Evolutionary conservation across 2,113 vertebrate species (phyloP).

Genomic region (Balaenoptera acutorostrata): DNA sequence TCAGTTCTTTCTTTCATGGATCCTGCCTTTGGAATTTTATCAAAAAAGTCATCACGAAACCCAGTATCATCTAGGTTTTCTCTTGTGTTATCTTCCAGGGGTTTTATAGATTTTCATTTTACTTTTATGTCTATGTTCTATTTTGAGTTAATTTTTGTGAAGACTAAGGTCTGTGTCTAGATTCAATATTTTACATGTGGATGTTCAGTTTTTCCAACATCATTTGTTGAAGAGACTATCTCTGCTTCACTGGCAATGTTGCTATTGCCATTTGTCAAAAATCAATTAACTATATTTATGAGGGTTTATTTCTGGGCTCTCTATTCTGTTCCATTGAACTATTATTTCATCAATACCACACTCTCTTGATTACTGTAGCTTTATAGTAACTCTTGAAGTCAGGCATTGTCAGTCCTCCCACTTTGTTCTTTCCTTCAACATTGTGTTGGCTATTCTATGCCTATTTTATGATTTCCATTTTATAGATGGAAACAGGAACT

Average conservation of each 20-base stretch:
- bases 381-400: neutral
- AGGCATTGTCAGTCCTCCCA: fast-evolving
- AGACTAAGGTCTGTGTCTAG: neutral
- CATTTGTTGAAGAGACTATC: neutral
- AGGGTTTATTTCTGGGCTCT: neutral
- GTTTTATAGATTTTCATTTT: neutral
- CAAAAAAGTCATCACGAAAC: neutral
- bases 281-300: neutral
- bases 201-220: neutral
- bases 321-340: neutral
- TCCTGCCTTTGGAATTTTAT: neutral
- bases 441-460: fast-evolving
- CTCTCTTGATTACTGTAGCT: neutral
- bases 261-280: neutral
- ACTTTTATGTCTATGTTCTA: neutral
- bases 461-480: neutral
- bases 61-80: neutral
- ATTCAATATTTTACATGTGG: neutral
- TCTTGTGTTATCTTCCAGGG: neutral
- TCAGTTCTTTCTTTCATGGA: neutral
- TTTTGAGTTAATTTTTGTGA: neutral
- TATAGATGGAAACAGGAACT: neutral
- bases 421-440: neutral
- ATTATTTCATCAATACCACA: fast-evolving
- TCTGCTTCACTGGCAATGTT: neutral